A percentile compares a stretch with the other conserved stretches of the same genome.
phyloP scores from a whole-genome alignment of 2,888 invertebrate species.

The Idaea straminata region DNA sequence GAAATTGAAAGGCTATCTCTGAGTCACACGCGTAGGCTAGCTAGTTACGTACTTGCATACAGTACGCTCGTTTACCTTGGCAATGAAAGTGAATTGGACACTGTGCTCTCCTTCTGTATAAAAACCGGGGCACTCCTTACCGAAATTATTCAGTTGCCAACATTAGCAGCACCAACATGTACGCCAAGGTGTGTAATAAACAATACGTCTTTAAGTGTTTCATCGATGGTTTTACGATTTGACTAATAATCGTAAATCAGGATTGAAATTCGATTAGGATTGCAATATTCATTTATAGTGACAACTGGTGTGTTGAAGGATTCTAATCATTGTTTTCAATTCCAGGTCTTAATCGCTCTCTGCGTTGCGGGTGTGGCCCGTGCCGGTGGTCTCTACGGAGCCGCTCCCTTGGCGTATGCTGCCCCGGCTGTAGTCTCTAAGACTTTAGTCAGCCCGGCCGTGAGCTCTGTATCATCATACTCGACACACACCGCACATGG shows the following conservation, averaged over 20 bases:
- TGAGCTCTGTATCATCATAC: constrained; percentile 54
- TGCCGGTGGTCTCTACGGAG: constrained; percentile 76
- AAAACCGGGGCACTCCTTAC: constrained; percentile 68
- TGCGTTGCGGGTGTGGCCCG: constrained; percentile 80
- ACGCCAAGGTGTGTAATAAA: constrained; percentile 69
- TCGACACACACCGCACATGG: constrained; percentile 50
- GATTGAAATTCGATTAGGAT: constrained; percentile 1
- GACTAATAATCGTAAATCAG: constrained; percentile 4
- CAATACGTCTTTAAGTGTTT: background rate
- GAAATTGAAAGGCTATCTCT: constrained; percentile 76
- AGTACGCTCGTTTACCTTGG: constrained; percentile 64
- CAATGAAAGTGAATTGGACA: constrained; percentile 76
- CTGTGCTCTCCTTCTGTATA: constrained; percentile 61
- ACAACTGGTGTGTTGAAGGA: background rate
- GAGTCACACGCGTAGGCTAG: constrained; percentile 59
- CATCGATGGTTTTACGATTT: constrained; percentile 14
- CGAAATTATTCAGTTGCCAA: constrained; percentile 77
- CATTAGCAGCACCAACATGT: constrained; percentile 74
- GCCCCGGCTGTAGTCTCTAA: constrained; percentile 51
- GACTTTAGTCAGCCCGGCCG: constrained; percentile 40
- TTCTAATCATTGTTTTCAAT: constrained; percentile 19
- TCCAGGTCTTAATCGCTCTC: constrained; percentile 79
- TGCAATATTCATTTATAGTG: background rate
- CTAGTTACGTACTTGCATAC: constrained; percentile 34
- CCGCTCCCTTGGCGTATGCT: constrained; percentile 61